These are phyloP conservation scores for Lordiphosa mommai DNA, from an alignment of 1,140 invertebrate genomes.

Conservation along the genomic window DNA sequence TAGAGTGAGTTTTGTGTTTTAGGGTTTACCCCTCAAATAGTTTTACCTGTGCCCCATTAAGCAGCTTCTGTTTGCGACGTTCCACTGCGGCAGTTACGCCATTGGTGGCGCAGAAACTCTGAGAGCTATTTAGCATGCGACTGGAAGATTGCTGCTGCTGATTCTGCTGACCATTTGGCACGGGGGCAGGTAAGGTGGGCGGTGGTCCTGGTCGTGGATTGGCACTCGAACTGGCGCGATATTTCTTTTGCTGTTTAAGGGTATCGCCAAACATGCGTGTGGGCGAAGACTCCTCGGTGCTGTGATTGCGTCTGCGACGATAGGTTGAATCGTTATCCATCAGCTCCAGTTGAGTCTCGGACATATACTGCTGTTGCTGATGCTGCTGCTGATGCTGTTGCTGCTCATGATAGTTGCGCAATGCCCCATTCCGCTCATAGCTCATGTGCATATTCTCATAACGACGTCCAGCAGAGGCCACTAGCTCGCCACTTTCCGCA, in stretches of 20 bases:
- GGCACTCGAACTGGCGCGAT: constrained; percentile 43
- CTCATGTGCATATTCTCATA: constrained; percentile 52
- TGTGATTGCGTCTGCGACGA: constrained; percentile 64
- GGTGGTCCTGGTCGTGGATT: constrained; percentile 82
- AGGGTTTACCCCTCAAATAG: background rate
- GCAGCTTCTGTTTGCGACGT: constrained; percentile 69
- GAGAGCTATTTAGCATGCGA: constrained; percentile 81
- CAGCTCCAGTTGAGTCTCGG: constrained; percentile 61
- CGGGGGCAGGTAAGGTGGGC: constrained; percentile 84
- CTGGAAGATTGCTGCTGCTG: constrained; percentile 69
- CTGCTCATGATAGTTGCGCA: constrained; percentile 62
- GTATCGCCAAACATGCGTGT: constrained; percentile 82
- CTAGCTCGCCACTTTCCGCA: constrained; percentile 57
- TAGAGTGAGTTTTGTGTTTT: background rate
- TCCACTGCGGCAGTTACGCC: constrained; percentile 65
- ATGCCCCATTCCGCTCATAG: constrained; percentile 25
- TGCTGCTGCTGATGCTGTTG: constrained; percentile 44
- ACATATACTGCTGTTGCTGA: constrained; percentile 59
- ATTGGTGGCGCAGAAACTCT: constrained; percentile 80
- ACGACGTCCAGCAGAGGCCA: constrained; percentile 33
- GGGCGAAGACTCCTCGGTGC: constrained; percentile 80
- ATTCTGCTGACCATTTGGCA: constrained; percentile 77
- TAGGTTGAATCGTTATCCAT: constrained; percentile 70
- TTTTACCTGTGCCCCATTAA: constrained; percentile 60
- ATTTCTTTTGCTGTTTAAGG: constrained; percentile 75